Evolutionary conservation across 2,113 vertebrate species (phyloP).

Genomic region (Tyrannus savana): DNA sequence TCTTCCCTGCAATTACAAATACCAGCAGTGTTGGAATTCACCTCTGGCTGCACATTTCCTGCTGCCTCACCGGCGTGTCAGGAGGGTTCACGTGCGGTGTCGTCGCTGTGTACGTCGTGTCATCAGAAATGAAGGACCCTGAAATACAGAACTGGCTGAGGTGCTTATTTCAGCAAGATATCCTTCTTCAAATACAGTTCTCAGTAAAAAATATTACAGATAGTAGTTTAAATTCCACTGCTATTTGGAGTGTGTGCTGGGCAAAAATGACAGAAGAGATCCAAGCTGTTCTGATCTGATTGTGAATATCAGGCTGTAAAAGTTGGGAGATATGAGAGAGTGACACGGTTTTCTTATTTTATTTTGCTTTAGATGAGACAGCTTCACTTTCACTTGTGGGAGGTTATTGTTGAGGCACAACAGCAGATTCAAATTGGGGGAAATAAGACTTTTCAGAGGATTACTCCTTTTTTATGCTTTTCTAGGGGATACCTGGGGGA

Average conservation of each 20-base stretch:
- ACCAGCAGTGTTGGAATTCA: background rate
- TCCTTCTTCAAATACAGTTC: background rate
- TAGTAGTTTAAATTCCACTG: slow-evolving; percentile 35
- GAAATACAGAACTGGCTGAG: background rate
- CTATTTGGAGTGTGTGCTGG: background rate
- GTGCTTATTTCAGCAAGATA: slow-evolving; percentile 41
- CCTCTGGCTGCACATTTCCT: background rate
- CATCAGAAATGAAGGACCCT: background rate
- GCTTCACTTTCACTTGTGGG: background rate
- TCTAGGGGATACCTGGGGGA: accelerated
- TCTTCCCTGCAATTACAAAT: background rate
- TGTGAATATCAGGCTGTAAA: slow-evolving; percentile 13
- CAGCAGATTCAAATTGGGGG: background rate
- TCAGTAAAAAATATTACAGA: slow-evolving; percentile 27
- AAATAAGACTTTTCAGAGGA: background rate
- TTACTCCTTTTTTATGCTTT: accelerated
- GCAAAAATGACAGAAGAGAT: slow-evolving; percentile 18
- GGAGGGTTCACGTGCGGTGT: background rate
- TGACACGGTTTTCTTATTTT: background rate
- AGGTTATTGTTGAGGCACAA: background rate
- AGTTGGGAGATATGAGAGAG: background rate
- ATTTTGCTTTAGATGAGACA: background rate
- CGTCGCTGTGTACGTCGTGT: background rate
- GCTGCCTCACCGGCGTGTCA: background rate
- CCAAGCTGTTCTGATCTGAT: slow-evolving; percentile 20